phyloP scores from a whole-genome alignment of 2,797 vertebrate species.

The Pitangus sulphuratus region DNA sequence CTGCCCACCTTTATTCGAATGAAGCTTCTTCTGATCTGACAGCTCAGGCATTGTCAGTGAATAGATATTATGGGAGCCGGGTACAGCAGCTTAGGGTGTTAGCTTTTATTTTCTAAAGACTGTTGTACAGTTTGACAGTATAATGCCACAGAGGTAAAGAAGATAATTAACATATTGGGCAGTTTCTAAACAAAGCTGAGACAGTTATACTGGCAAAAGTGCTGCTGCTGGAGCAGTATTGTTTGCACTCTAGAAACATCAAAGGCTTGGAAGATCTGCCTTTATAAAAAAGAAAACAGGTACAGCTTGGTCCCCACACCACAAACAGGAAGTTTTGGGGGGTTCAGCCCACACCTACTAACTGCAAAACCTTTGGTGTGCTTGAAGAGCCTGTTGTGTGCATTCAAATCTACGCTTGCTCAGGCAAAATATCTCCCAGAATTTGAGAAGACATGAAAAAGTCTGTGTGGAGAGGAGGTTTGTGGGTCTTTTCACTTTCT shows the following conservation, averaged over 20 bases:
- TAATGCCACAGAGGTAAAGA: constrained; percentile 84
- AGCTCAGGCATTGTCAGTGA: constrained; percentile 88
- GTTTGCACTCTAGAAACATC: constrained; percentile 25
- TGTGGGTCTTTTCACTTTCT: neutral
- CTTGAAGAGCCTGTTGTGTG: neutral
- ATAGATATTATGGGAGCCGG: constrained; percentile 75
- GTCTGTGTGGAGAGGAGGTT: neutral
- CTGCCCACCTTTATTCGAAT: constrained; percentile 95
- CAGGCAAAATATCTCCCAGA: neutral
- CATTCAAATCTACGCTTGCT: rapidly evolving
- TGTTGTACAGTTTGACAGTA: constrained; percentile 86
- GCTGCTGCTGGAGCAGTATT: neutral
- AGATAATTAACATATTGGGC: constrained; percentile 88
- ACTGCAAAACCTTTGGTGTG: neutral
- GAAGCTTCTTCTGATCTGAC: constrained; percentile 88
- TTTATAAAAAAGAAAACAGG: neutral
- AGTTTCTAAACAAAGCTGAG: constrained; percentile 78
- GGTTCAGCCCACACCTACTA: neutral
- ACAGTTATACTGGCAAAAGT: constrained; percentile 41
- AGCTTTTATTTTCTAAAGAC: constrained; percentile 84
- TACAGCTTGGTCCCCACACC: neutral
- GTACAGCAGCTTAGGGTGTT: constrained; percentile 76
- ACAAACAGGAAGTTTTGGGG: neutral
- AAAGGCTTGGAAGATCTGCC: neutral
- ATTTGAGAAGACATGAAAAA: neutral